Base-by-base conservation (phyloP, 2,797 vertebrate genomes). In the Microctenopoma stevenorrisi region DNA sequence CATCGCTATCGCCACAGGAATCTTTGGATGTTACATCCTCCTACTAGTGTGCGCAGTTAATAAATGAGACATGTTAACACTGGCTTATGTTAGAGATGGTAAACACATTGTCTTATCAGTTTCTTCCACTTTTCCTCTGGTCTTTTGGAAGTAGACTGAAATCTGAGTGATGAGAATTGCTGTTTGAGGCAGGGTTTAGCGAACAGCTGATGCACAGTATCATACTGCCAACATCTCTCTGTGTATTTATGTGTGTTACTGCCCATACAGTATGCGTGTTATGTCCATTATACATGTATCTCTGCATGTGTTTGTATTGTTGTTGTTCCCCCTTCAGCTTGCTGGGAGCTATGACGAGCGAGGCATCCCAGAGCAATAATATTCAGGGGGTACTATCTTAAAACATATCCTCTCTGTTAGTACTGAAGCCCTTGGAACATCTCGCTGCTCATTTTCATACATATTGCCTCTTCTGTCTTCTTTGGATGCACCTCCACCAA, bases 371-470 rank as follows among this genome's bases (percentile, higher is more conserved):
- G 40, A 87, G 82, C 83, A 86, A 88, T 88, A 83, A 88, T 82
- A 78, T 83, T 84, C 67, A 57, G 35, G 48, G 67, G 49, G 33
- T 64, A 59, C 72, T 67, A 66, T 83, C 87, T 87, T 84, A 82
- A 80, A 80, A 46, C 83, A 76, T 72, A 64, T 66, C 46, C 26
- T 79, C 67, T 79, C 68, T 73, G 81, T 82, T 73, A 63, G 66
- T 74, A 68, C 72, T 62, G 77, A 82, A 75, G 68, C 70, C 50
- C 22, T 46, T 72, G 77, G 78, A 86, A 88, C 76, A 78, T 83
- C 61, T 79, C 80, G 71, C 69, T 48, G 83, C 86, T 89, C 84
- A 89, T 90, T 91, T 91, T 91, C 90, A 91, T 91, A 88, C 87
- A 90, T 86, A 91, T 88, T 87, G 88, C 85, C 88, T 89, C 83